phyloP scores from a whole-genome alignment of 1,140 invertebrate genomes.

The Olivierus martensii region DNA sequence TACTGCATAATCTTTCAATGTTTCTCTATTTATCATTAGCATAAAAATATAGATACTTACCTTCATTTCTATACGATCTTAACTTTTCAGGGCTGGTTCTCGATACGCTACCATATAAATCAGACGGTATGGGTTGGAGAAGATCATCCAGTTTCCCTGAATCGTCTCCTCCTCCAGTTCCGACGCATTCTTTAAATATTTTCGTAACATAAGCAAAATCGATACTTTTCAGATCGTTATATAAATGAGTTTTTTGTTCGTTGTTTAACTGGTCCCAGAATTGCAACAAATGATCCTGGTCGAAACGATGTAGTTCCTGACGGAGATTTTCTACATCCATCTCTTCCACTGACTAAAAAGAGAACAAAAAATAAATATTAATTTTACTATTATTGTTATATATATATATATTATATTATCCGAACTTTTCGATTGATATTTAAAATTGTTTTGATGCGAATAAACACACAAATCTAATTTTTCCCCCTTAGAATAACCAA shows the following conservation, averaged over 20 bases:
- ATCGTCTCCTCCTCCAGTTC: conserved; percentile 15
- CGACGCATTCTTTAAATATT: conserved; percentile 13
- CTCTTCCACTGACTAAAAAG: background rate
- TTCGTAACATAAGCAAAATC: conserved; percentile 10
- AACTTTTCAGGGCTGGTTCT: conserved; percentile 43
- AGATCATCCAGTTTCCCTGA: conserved; percentile 51
- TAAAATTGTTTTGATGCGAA: too few species aligned
- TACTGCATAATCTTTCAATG: too few species aligned
- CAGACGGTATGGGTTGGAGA: conserved; percentile 62
- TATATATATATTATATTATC: too few species aligned
- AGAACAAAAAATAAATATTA: too few species aligned
- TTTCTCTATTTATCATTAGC: too few species aligned
- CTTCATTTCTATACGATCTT: conserved; percentile 46
- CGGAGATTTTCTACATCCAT: background rate
- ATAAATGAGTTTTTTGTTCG: conserved; percentile 22
- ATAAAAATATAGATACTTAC: conserved; percentile 22
- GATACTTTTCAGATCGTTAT: conserved; percentile 13
- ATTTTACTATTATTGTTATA: too few species aligned
- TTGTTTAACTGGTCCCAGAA: conserved; percentile 63
- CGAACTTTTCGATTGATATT: too few species aligned
- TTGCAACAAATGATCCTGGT: conserved; percentile 69
- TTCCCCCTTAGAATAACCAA: too few species aligned
- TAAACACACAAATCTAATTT: too few species aligned
- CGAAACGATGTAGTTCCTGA: conserved; percentile 27
- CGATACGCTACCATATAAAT: conserved; percentile 53